A percentile compares a stretch with the other conserved stretches of the same genome.
Conservation (phyloP, 30 jellyfish, hydroid and myxozoan genomes). For the Nemopilema nomurai region DNA sequence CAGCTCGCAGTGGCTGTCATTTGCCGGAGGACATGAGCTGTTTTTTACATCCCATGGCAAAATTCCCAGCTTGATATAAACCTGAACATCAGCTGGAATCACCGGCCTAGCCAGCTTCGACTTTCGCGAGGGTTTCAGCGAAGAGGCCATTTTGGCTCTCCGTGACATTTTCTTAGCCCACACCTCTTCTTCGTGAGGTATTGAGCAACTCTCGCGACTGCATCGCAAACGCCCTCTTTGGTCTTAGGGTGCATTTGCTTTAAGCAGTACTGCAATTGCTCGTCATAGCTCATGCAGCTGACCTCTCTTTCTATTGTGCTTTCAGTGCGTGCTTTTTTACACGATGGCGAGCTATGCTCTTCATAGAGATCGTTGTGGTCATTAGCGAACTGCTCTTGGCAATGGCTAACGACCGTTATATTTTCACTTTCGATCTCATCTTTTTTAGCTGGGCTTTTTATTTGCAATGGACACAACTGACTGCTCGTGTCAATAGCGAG, state of each 20-base stretch:
- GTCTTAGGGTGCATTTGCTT: constrained; percentile 24
- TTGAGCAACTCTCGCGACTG: constrained; percentile 20
- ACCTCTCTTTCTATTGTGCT: neutral
- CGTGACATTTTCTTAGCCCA: constrained; percentile 17
- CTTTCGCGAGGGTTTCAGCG: neutral
- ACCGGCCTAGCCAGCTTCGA: neutral
- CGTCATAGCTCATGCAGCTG: neutral
- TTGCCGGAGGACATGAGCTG: constrained; percentile 23
- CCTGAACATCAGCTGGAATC: constrained; percentile 15
- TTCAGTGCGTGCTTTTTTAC: neutral
- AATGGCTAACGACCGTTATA: neutral
- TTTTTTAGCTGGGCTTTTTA: neutral
- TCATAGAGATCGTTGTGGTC: neutral
- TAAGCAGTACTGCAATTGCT: neutral
- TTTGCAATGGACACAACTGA: constrained; percentile 1
- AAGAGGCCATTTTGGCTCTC: constrained; percentile 1
- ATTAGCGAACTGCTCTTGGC: neutral
- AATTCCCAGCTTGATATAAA: constrained; percentile 36
- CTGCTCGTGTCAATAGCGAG: neutral
- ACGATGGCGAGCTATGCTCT: too few relatives aligned
- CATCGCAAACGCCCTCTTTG: constrained; percentile 26
- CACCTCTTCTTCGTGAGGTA: constrained; percentile 17
- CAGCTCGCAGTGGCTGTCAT: constrained; percentile 12
- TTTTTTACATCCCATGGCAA: constrained; percentile 61
- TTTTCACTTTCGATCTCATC: neutral